Evolutionary conservation across 1,140 invertebrate genomes (phyloP), one percentile per base, ranked within the genome.

Genomic region (Papilio glaucus): DNA sequence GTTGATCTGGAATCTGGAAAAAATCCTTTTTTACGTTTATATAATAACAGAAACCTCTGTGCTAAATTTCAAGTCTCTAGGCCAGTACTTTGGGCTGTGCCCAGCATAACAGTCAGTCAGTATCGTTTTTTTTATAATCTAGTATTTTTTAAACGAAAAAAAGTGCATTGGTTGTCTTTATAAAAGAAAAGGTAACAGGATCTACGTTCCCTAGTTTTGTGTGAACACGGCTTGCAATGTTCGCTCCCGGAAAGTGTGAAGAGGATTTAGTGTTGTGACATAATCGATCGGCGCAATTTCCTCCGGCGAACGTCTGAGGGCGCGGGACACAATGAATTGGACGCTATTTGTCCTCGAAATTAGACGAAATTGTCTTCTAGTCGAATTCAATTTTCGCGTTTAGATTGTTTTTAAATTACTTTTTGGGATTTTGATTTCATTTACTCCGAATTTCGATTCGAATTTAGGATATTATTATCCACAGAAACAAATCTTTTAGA

Each of bases 371-470:
- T 21, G 49, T 57, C 21, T 57, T 24, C 49, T 18, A 24, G 8
- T 57, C 21, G 21, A 26, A 57, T 26, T 57, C 49, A 57, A 57
- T 57, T 57, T 57, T 57, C 49, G 12, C 49, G 21, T 26, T 57
- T 57, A 24, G 49, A 57, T 57, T 57, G 49, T 57, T 57, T 57
- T 57, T 57, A 57, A 57, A 57, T 57, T 57, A 24, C 49, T 57
- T 57, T 57, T 57, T 57, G 49, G 49, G 49, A 24, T 57, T 57
- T 33, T 49, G 0, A 57, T 57, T 57, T 26, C 10, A 57, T 57
- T 57, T 57, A 57, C 12, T 21, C 49, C 3, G 49, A 57, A 57
- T 57, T 57, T 10, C 24, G 24, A 57, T 57, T 57, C 18, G 18
- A 24, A 57, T 24, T 26, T 24, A 9, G 21, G 9, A 57, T 24